phyloP scores from a whole-genome alignment of 2,797 vertebrate genomes.

The Pygocentrus nattereri region DNA sequence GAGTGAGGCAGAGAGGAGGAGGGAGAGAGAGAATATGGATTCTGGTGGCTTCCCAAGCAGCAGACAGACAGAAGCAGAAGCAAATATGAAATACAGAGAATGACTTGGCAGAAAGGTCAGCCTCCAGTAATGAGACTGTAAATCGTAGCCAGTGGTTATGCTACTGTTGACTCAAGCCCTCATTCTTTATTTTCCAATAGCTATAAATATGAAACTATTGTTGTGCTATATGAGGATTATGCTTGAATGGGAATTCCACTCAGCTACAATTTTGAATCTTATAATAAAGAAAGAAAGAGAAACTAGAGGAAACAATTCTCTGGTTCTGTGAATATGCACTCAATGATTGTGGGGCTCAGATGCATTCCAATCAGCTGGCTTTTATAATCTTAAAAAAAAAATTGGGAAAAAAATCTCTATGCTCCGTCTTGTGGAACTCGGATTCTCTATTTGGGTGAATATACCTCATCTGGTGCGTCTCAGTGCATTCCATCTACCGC shows the following conservation, averaged over 20 bases:
- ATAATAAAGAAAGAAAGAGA: no score
- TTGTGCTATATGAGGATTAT: not conserved
- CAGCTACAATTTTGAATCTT: not conserved
- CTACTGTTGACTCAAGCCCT: slow-evolving; percentile 33
- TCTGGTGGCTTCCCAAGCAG: slow-evolving; percentile 6
- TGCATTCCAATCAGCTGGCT: no score
- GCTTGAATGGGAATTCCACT: slow-evolving; percentile 10
- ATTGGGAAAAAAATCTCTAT: no score
- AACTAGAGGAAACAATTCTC: not conserved
- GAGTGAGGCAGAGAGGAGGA: not conserved
- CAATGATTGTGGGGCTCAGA: not conserved
- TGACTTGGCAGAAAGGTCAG: slow-evolving; percentile 45
- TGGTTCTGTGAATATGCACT: not conserved
- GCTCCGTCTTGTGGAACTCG: no score
- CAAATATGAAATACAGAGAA: slow-evolving; percentile 47
- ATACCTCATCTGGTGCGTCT: no score
- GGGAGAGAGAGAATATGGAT: not conserved
- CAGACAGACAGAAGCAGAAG: slow-evolving; percentile 3
- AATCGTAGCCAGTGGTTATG: slow-evolving; percentile 37
- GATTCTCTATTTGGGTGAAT: no score
- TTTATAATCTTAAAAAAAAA: no score
- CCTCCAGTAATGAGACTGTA: slow-evolving; percentile 40
- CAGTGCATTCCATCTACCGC: no score
- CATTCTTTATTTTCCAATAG: slow-evolving; percentile 19
- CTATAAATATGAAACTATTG: slow-evolving; percentile 18